Evolutionary conservation across 2,113 vertebrate genomes (phyloP).

Genomic region (Seriola aureovittata): DNA sequence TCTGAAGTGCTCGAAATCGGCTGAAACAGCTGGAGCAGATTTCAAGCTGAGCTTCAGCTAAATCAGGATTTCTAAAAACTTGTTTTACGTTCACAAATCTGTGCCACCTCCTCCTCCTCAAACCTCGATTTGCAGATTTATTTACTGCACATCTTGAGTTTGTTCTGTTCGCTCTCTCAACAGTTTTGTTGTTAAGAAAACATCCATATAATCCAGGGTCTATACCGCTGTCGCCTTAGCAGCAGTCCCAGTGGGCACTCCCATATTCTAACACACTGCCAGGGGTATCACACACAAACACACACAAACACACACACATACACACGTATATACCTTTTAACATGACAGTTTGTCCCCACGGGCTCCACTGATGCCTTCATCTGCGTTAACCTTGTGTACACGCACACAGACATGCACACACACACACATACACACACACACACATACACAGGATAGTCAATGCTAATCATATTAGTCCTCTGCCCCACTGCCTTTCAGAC

Average conservation of each 20-base stretch:
- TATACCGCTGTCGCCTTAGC: conserved; percentile 10
- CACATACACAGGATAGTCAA: conserved; percentile 30
- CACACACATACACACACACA: conserved; percentile 13
- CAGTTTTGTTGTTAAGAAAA: conserved; percentile 3
- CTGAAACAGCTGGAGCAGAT: conserved; percentile 49
- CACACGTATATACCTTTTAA: conserved; percentile 16
- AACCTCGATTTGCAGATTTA: background rate
- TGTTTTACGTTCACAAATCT: background rate
- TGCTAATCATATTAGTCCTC: conserved; percentile 72
- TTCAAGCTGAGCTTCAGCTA: conserved; percentile 37
- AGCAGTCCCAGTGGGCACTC: background rate
- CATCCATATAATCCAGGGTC: conserved; percentile 2
- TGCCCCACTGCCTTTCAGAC: conserved; percentile 48
- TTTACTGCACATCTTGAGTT: conserved; percentile 4
- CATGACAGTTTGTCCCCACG: background rate
- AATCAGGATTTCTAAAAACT: conserved; percentile 39
- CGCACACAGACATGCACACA: background rate
- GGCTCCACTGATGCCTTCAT: conserved; percentile 15
- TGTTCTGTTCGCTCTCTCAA: conserved; percentile 15
- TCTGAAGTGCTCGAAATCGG: conserved; percentile 9
- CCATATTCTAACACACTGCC: background rate
- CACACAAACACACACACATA: background rate
- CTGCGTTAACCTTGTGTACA: conserved; percentile 19
- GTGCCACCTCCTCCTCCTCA: background rate
- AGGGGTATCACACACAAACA: background rate